Base-by-base conservation (phyloP, 2,113 vertebrate genomes). In the Callospermophilus lateralis region DNA sequence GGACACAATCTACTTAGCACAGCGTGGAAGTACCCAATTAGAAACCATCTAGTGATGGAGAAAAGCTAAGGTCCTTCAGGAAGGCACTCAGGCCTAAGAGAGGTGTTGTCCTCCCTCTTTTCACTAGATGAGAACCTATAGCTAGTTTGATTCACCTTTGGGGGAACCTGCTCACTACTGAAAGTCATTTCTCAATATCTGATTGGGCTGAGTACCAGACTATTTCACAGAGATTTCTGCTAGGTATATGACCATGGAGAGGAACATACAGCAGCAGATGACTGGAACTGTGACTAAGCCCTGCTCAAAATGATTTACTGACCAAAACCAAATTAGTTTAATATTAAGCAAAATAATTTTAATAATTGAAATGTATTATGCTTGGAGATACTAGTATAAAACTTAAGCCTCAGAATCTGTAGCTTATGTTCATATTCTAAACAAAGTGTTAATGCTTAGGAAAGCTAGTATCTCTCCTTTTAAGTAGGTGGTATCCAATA, bases 91-190 rank as follows among this genome's bases (percentile, higher is more conserved):
- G 48, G 48, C 73, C 70, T 81, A 30, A 68, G 26, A 94, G 92
- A 65, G 89, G 84, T 72, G 51, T 84, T 70, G 13, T 81, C 48
- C 22, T 77, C 42, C 73, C 80, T 8, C 63, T 94, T 93, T 86
- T 80, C 84, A 87, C 87, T 96, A 58, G 48, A 51, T 74, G 61
- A 65, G 84, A 93, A 86, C 73, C n/a, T n/a, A 91, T 61, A 28
- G 76, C 68, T 91, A 9, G 32, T 68, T 78, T 16, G 2, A 39
- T 84, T 94, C 65, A 70, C 51, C 55, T 87, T 93, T 92, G 1
- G 11, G 53, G 55, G 53, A 90, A 90, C 74, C 79, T 94, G 55
- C 48, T 84, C 74, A 22, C 72, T 73, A 86, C 30, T 74, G 37
- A 81, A 78, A 83, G 68, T 89, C 45, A 67, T 12, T 67, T 94